A percentile compares a stretch with the other conserved stretches of the same genome.
Evolutionary conservation across 2,888 invertebrate genomes (phyloP).

Genomic region (Cephus spinipes): DNA sequence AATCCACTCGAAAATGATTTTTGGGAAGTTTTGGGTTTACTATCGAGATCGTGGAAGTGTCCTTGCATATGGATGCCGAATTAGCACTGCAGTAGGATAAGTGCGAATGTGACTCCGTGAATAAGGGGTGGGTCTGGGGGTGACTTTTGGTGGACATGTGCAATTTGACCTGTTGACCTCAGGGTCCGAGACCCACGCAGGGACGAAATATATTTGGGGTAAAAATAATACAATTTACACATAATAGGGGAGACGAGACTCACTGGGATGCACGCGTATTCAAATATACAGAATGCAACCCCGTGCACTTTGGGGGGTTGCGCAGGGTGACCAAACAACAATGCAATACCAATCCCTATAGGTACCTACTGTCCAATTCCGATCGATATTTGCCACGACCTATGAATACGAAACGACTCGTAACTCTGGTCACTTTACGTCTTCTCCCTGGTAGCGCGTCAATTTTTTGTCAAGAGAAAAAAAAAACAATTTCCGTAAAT

Average conservation of each 20-base stretch:
- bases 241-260: slow-evolving; percentile 57
- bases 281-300: slow-evolving; percentile 50
- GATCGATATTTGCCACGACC: slow-evolving; percentile 43
- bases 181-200: slow-evolving; percentile 36
- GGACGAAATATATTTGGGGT: slow-evolving; percentile 64
- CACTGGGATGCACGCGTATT: slow-evolving; percentile 48
- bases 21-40: background rate
- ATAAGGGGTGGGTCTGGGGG: slow-evolving; percentile 36
- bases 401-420: slow-evolving; percentile 46
- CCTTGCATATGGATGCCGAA: slow-evolving; percentile 1
- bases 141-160: slow-evolving; percentile 63
- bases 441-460: background rate
- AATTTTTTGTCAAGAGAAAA: slow-evolving; percentile 26
- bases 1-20: background rate
- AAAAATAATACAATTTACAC: slow-evolving; percentile 67
- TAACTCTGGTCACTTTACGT: slow-evolving; percentile 39
- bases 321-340: slow-evolving; percentile 16
- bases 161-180: slow-evolving; percentile 66
- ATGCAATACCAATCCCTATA: background rate
- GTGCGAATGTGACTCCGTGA: slow-evolving; percentile 31
- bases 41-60: too few species aligned
- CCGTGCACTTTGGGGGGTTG: slow-evolving; percentile 24
- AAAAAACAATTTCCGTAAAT: slow-evolving; percentile 14
- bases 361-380: slow-evolving; percentile 35
- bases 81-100: slow-evolving; percentile 11